A percentile compares a stretch with the other conserved stretches of the same genome.
phyloP scores from a whole-genome alignment of 2,113 vertebrate species.

The Bungarus multicinctus region DNA sequence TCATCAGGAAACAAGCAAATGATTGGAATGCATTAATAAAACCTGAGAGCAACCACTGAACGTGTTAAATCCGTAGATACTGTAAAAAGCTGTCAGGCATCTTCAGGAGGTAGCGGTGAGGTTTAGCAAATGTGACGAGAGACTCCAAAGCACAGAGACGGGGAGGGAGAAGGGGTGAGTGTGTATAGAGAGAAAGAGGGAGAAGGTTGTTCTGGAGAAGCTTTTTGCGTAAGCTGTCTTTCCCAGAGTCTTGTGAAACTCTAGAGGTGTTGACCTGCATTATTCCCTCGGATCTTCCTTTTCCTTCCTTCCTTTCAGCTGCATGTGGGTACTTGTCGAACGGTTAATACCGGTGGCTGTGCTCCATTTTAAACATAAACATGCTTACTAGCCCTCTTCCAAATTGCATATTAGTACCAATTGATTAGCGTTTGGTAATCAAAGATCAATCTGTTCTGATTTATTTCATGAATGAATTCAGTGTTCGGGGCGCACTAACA shows the following conservation, averaged over 20 bases:
- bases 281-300: conserved; percentile 34
- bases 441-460: background rate
- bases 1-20: conserved; percentile 48
- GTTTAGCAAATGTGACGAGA: conserved; percentile 33
- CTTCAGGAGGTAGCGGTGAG: conserved; percentile 1
- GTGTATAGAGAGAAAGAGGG: background rate
- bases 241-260: conserved; percentile 41
- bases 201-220: conserved; percentile 8
- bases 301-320: conserved; percentile 28
- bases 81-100: conserved; percentile 33
- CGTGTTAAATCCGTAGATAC: conserved; percentile 3
- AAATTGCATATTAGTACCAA: background rate
- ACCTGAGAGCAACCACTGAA: conserved; percentile 39
- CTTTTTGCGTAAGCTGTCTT: conserved; percentile 38
- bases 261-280: conserved; percentile 40
- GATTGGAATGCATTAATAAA: conserved; percentile 57
- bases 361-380: background rate
- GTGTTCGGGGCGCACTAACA: background rate
- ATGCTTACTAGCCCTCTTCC: background rate
- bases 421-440: background rate
- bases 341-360: conserved; percentile 35
- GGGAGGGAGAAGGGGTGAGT: background rate
- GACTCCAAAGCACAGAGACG: conserved; percentile 30
- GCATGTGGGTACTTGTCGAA: conserved; percentile 30
- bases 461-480: background rate